Conservation (phyloP, 1,140 invertebrate species). For the Drosophila burlai region DNA sequence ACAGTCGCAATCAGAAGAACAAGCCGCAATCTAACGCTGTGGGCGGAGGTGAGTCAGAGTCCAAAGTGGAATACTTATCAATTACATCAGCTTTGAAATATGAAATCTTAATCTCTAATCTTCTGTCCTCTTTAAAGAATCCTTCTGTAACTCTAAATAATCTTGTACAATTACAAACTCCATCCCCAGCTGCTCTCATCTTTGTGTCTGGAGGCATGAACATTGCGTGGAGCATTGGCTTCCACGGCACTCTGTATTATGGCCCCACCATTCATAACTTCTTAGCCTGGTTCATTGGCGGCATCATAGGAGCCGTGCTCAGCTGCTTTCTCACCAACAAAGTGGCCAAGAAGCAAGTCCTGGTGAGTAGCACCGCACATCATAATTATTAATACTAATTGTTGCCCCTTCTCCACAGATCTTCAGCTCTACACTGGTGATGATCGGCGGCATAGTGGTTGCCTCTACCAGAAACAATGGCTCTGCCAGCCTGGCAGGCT, state of each 20-base stretch:
- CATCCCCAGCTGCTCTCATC: conserved; percentile 46
- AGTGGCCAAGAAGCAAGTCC: conserved; percentile 54
- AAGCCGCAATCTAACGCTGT: conserved; percentile 68
- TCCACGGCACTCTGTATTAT: background rate
- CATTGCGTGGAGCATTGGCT: conserved; percentile 71
- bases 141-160: background rate
- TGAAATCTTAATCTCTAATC: background rate
- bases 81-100: too few relatives aligned
- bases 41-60: conserved; percentile 52
- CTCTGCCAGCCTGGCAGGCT: conserved; percentile 23
- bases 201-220: conserved; percentile 73
- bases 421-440: conserved; percentile 46
- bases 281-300: conserved; percentile 68
- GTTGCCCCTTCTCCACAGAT: conserved; percentile 4
- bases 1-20: conserved; percentile 54
- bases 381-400: background rate
- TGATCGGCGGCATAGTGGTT: conserved; percentile 50
- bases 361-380: conserved; percentile 32
- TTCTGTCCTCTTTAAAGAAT: background rate
- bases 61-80: background rate
- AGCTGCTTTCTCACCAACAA: conserved; percentile 47
- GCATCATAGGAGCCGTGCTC: conserved; percentile 58
- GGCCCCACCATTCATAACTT: conserved; percentile 7
- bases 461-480: conserved; percentile 12
- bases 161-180: background rate